Evolutionary conservation across 2,797 vertebrate species (phyloP), one percentile per base, ranked within the genome.

Genomic region (Neostethus bicornis): DNA sequence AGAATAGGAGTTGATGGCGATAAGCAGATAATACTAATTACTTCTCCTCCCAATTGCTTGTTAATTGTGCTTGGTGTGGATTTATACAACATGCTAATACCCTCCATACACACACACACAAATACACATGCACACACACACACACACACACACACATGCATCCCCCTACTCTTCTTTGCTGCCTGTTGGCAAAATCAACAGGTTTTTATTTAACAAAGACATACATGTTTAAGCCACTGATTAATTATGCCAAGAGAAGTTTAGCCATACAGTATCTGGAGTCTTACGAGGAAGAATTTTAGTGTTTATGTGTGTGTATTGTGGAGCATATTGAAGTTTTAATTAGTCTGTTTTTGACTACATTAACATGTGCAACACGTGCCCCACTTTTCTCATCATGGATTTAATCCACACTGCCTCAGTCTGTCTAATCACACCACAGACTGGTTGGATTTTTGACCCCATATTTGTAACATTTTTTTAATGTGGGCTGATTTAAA

Each of bases 21-120:
- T 92, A 90, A 92, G 89, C 67, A 92, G 90, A 91, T 92, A 91
- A 92, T 81, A 89, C 89, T 91, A 92, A 93, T 91, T 91, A 91
- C 86, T 91, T 89, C 89, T 91, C 91, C 90, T 89, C 90, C 90
- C 90, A 86, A 70, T 89, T 90, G 89, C 89, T 91, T 91, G 90
- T 92, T 91, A 91, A 91, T 90, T 91, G 90, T 84, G 81, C 76
- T 89, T 85, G 77, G 75, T 90, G 85, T 91, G 89, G 86, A 87
- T 91, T 90, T 91, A 85, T 84, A 84, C 83, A 76, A 75, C 52
- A 47, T 73, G 75, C 77, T 87, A 89, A 89, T 80, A 78, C 77
- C 71, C 75, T 62, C 52, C 62, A 64, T 64, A 44, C 64, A 48
- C 66, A 55, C 67, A 66, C 70, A 73, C 73, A 59, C 75, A 65